phyloP scores from a whole-genome alignment of 37 sponge, comb jelly and placozoan species.

The Hexactinellida sp. region DNA sequence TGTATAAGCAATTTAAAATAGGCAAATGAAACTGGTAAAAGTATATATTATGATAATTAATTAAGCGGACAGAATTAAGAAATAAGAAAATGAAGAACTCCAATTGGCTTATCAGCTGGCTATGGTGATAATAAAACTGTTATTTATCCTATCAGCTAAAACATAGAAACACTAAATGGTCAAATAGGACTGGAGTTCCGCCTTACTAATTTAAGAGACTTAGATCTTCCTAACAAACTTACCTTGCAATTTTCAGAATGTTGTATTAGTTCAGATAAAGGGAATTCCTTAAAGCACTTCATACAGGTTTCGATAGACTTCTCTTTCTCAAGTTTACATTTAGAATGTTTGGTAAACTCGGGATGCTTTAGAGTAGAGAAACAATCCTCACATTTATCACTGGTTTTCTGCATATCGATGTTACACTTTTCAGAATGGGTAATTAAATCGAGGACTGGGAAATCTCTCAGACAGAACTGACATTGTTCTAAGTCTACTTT shows the following conservation, averaged over 20 bases:
- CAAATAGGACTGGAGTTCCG: background rate
- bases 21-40: too few relatives aligned
- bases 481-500: constrained; percentile 33
- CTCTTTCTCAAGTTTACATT: background rate
- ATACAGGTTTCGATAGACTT: constrained; percentile 46
- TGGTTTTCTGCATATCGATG: background rate
- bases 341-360: background rate
- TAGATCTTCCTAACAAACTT: constrained; percentile 22
- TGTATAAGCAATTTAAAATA: too few relatives aligned
- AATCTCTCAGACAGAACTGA: constrained; percentile 31
- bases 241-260: constrained; percentile 35
- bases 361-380: background rate
- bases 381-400: background rate
- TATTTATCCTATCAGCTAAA: too few relatives aligned
- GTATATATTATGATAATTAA: too few relatives aligned
- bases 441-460: constrained; percentile 25
- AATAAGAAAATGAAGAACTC: too few relatives aligned
- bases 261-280: constrained; percentile 28
- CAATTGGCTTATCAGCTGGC: too few relatives aligned
- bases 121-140: too few relatives aligned
- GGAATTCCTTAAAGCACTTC: constrained; percentile 55
- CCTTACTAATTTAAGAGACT: background rate
- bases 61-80: too few relatives aligned
- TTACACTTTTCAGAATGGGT: constrained; percentile 22
- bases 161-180: background rate